Conservation (phyloP, 1,140 invertebrate species). For the Asobara japonica region DNA sequence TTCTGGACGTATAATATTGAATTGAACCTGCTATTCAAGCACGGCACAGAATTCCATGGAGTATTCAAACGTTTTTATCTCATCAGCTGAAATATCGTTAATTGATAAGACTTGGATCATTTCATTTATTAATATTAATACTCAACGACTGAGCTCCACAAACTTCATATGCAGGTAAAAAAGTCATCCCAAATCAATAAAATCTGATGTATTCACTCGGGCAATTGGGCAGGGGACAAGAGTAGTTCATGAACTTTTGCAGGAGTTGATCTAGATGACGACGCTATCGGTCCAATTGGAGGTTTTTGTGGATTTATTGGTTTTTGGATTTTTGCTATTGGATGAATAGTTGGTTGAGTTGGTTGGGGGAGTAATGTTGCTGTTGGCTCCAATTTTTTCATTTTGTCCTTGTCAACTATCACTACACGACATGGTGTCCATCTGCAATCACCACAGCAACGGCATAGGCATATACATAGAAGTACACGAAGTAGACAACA, state of each 20-base stretch:
- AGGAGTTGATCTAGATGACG: conserved; percentile 40
- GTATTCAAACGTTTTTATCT: too few relatives aligned
- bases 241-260: conserved; percentile 53
- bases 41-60: too few relatives aligned
- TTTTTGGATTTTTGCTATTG: too few relatives aligned
- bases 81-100: too few relatives aligned
- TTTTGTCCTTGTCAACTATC: conserved; percentile 48
- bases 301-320: conserved; percentile 18
- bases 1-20: too few relatives aligned
- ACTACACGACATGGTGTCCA: conserved; percentile 51
- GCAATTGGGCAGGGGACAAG: conserved; percentile 58
- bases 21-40: too few relatives aligned
- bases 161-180: conserved; percentile 6
- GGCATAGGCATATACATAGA: conserved; percentile 71
- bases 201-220: conserved; percentile 45
- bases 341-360: too few relatives aligned
- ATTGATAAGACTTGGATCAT: too few relatives aligned
- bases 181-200: conserved; percentile 18
- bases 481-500: conserved; percentile 72
- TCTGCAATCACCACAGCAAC: conserved; percentile 64
- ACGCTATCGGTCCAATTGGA: conserved; percentile 30
- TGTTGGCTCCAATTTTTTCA: conserved; percentile 45
- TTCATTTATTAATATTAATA: too few relatives aligned
- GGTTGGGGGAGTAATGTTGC: conserved; percentile 25
- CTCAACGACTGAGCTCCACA: too few relatives aligned